Evolutionary conservation across 2,113 vertebrate species (phyloP).

Genomic region (Oryzias javanicus): DNA sequence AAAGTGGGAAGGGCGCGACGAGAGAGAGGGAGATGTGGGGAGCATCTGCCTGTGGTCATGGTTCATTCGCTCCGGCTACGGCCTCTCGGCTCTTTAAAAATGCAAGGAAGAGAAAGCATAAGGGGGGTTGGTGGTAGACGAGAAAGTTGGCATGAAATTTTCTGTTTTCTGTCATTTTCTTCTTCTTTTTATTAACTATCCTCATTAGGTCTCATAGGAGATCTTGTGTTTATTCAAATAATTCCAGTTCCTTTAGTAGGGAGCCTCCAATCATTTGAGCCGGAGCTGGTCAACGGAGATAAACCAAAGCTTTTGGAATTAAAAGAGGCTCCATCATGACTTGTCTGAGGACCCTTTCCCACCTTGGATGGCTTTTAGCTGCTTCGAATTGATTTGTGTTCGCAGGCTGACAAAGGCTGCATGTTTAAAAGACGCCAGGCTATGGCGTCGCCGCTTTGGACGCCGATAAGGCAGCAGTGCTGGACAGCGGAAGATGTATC

Average conservation of each 20-base stretch:
- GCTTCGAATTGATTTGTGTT: conserved; percentile 48
- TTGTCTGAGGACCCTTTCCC: conserved; percentile 47
- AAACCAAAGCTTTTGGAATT: conserved; percentile 35
- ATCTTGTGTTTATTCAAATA: no score
- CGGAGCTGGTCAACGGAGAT: conserved; percentile 8
- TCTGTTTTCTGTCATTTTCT: conserved; percentile 59
- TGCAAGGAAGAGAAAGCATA: conserved; percentile 70
- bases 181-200: conserved; percentile 39
- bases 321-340: conserved; percentile 67
- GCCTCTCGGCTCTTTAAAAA: conserved; percentile 80
- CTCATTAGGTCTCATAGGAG: no score
- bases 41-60: conserved; percentile 77
- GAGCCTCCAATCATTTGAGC: not conserved
- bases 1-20: conserved; percentile 42
- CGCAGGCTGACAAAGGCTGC: conserved; percentile 59
- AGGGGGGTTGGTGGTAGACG: conserved; percentile 5
- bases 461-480: conserved; percentile 64
- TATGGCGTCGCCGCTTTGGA: conserved; percentile 49
- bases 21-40: conserved; percentile 43
- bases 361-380: conserved; percentile 29
- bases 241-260: not conserved
- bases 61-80: conserved; percentile 73
- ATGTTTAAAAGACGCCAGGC: conserved; percentile 60
- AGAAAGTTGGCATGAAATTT: conserved; percentile 66
- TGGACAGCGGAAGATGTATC: conserved; percentile 78